A percentile compares a stretch with the other conserved stretches of the same genome.
Evolutionary conservation across 2,888 invertebrate species (phyloP).

Genomic region (Allolobophora icterica): DNA sequence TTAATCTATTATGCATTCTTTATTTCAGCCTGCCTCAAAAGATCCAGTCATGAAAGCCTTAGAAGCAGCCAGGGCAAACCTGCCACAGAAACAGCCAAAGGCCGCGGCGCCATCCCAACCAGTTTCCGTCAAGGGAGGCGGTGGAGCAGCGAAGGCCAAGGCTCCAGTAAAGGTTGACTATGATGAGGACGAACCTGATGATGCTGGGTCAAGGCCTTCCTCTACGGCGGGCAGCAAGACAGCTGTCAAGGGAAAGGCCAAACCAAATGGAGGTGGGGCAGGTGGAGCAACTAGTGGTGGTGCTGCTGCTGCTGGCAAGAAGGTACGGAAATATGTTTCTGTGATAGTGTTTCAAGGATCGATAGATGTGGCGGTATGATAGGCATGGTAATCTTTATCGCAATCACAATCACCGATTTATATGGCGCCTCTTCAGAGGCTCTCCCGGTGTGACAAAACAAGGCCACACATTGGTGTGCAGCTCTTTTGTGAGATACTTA

Average conservation of each 20-base stretch:
- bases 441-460: too few relatives aligned
- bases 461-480: too few relatives aligned
- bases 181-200: not conserved
- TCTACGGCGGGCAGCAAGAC: constrained; percentile 3
- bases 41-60: constrained; percentile 76
- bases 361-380: too few relatives aligned
- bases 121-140: constrained; percentile 38
- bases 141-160: not conserved
- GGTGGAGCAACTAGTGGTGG: constrained; percentile 39
- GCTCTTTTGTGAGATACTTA: too few relatives aligned
- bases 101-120: constrained; percentile 51
- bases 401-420: too few relatives aligned
- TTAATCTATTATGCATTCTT: not conserved
- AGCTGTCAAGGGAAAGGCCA: not conserved
- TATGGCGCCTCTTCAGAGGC: too few relatives aligned
- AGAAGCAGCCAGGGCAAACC: constrained; percentile 83
- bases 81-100: constrained; percentile 75
- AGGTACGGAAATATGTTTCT: constrained; percentile 28
- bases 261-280: constrained; percentile 24
- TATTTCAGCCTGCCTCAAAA: constrained; percentile 66
- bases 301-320: constrained; percentile 38
- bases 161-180: constrained; percentile 22
- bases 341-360: too few relatives aligned
- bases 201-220: not conserved
- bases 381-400: too few relatives aligned